Evolutionary conservation across 2,888 invertebrate genomes (phyloP).

Genomic region (Steromphala cineraria): DNA sequence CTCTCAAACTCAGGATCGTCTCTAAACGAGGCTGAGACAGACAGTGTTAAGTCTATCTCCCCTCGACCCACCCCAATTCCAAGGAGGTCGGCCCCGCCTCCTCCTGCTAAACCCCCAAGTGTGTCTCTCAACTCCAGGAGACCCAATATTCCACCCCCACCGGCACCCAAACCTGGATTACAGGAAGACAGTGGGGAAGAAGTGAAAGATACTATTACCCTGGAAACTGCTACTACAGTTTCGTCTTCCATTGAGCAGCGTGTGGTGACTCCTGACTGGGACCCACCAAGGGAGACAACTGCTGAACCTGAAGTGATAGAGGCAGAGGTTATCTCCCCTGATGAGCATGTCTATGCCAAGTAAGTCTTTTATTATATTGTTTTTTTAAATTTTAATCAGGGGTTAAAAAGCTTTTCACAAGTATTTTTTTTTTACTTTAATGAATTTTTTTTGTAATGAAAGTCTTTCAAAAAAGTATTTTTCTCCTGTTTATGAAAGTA

Average conservation of each 20-base stretch:
- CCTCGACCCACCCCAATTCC: constrained; percentile 6
- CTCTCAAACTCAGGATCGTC: constrained; percentile 9
- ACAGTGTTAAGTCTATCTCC: background rate
- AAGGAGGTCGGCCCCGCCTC: constrained; percentile 17
- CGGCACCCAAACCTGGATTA: constrained; percentile 31
- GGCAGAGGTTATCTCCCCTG: background rate
- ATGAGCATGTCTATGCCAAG: background rate
- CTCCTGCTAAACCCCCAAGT: constrained; percentile 13
- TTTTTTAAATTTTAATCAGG: background rate
- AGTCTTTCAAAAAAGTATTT: no score
- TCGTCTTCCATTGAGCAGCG: background rate
- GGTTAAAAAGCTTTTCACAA: no score
- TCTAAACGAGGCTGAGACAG: background rate
- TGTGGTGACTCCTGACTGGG: constrained; percentile 6
- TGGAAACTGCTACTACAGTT: background rate
- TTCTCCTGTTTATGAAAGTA: no score
- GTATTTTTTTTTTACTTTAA: background rate
- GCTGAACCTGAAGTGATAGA: background rate
- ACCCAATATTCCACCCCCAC: constrained; percentile 26
- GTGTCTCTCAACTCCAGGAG: constrained; percentile 30
- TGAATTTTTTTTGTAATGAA: no score
- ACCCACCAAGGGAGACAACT: background rate
- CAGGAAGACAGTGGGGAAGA: background rate
- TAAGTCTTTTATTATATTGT: background rate
- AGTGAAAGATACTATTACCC: constrained; percentile 12